Percentiles rank a stretch among this genome's conserved stretches.
Conservation (phyloP, 1,140 invertebrate genomes). For the Tribolium castaneum region DNA sequence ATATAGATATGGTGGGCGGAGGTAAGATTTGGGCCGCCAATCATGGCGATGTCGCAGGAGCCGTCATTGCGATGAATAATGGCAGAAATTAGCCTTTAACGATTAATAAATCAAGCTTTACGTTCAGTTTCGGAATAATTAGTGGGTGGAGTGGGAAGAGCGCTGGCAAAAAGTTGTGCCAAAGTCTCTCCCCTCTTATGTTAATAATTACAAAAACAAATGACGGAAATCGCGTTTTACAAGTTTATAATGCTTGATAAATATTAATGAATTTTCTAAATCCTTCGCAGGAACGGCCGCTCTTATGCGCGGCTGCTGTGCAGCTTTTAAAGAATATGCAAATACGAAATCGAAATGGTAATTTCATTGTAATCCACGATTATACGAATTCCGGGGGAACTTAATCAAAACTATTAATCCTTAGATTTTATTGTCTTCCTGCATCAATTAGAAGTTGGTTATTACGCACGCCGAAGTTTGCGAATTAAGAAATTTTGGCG, state of each 20-base stretch:
- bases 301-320: slow-evolving; percentile 16
- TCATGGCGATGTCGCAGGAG: slow-evolving; percentile 14
- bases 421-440: slow-evolving; percentile 49
- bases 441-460: slow-evolving; percentile 40
- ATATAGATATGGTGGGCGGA: background rate
- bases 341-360: slow-evolving; percentile 54
- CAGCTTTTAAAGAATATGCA: slow-evolving; percentile 51
- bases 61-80: slow-evolving; percentile 40
- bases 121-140: slow-evolving; percentile 37
- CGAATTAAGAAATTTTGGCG: background rate
- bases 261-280: slow-evolving; percentile 54
- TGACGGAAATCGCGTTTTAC: slow-evolving; percentile 42
- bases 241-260: slow-evolving; percentile 52
- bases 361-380: slow-evolving; percentile 53
- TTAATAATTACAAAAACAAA: slow-evolving; percentile 42
- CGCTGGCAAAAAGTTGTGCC: slow-evolving; percentile 15
- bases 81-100: slow-evolving; percentile 39
- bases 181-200: slow-evolving; percentile 12
- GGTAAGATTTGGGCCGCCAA: slow-evolving; percentile 23
- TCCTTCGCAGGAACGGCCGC: slow-evolving; percentile 36
- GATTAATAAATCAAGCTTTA: slow-evolving; percentile 42
- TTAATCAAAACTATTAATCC: slow-evolving; percentile 48
- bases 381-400: slow-evolving; percentile 44
- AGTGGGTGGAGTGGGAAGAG: background rate
- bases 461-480: background rate